phyloP scores from a whole-genome alignment of 1,140 invertebrate genomes.

The Mesaphorura yosii region DNA sequence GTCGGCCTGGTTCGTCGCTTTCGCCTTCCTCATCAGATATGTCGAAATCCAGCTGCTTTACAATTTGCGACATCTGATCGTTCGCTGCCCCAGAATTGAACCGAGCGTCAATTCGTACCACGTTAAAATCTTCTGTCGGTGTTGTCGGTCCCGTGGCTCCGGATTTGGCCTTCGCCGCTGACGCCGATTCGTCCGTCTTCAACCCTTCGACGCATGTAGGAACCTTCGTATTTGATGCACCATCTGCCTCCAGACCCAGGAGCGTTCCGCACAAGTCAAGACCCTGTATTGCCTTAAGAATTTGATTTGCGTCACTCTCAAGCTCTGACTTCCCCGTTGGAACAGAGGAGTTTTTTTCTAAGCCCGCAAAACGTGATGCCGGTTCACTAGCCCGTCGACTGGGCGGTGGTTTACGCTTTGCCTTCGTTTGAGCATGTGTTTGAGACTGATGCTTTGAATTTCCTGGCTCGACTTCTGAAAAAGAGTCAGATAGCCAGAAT shows the following conservation, averaged over 20 bases:
- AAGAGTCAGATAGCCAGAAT: too few species aligned
- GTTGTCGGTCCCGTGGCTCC: neutral
- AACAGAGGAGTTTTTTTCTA: too few species aligned
- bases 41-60: too few species aligned
- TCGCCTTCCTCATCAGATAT: neutral
- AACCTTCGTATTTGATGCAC: neutral
- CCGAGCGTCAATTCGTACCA: slow-evolving; percentile 9
- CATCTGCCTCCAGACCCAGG: slow-evolving; percentile 6
- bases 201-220: neutral
- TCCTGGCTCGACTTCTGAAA: too few species aligned
- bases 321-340: neutral
- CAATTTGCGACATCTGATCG: too few species aligned
- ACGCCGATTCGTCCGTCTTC: neutral
- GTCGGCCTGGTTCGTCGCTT: too few species aligned
- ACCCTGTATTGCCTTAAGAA: slow-evolving; percentile 25
- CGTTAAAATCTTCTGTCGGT: neutral
- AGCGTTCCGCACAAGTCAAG: slow-evolving; percentile 25
- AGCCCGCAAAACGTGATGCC: too few species aligned
- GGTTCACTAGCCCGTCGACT: too few species aligned
- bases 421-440: too few species aligned
- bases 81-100: neutral
- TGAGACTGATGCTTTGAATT: too few species aligned
- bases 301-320: neutral
- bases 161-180: neutral
- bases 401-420: too few species aligned